Base-by-base conservation (phyloP, 1,140 invertebrate species). In the Dendroctonus ponderosae region DNA sequence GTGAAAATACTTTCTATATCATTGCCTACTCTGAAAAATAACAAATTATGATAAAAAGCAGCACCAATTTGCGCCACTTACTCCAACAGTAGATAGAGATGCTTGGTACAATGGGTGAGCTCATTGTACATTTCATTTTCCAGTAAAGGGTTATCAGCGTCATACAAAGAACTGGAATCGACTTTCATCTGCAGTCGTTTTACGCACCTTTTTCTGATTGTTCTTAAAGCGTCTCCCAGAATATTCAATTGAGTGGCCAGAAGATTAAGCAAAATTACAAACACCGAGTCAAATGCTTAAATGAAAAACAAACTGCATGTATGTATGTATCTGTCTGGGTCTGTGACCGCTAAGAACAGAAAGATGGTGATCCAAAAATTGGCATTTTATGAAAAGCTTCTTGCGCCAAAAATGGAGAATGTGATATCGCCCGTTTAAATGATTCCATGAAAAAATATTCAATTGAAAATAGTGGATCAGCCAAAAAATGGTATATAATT, bases 1-100 rank as follows among this genome's bases (percentile, higher is more conserved):
- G 71, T 71, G 48, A 72, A 77, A 49, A 73, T 62, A 52, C 66
- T 51, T 60, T 77, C 75, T 38, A 76, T 56, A 39, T 71, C 68
- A 8, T 68, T 60, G 26, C 70, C 64, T 44, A 71, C 69, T n/a
- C 73, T 77, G 56, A 63, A 74, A 8, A 15, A 57, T 40, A 50
- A 53, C 48, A 26, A 26, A 26, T 44, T 15, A 11, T 41, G 14
- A 15, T 52, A 26, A 53, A 12, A 54, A 12, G 15, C 5, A 37
- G 50, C 6, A 8, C 0, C 14, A 43, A 41, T 59, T 50, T 48
- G 6, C 26, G 26, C 26, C 46, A 59, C 53, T 54, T 73, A 76
- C 73, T 66, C 56, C 11, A 76, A 50, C 6, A 77, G 57, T n/a
- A 63, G 67, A 38, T 70, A 66, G 1, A 77, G 44, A 69, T 77